Percentiles rank a stretch among this genome's conserved stretches.
These are phyloP conservation scores for Amphiura filiformis DNA, from an alignment of 35 echinoderm and acorn worm species.

Conservation along the genomic window DNA sequence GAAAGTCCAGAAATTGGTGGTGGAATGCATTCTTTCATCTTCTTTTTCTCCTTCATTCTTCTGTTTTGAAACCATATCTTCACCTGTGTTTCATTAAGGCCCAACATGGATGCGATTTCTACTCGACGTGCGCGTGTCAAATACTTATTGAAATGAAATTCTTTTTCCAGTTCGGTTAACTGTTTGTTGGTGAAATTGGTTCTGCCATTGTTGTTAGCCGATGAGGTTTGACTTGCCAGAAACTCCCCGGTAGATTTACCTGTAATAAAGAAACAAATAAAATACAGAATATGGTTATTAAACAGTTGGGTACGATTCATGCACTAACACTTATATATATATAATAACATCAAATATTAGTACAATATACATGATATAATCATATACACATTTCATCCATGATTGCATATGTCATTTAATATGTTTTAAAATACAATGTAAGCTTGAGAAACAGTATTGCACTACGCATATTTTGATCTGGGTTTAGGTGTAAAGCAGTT, in stretches of 20 bases:
- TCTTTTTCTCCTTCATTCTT: conserved; percentile 99
- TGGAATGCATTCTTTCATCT: conserved; percentile 95
- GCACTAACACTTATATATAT: too few relatives aligned
- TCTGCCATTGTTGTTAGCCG: conserved; percentile 57
- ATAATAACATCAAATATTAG: too few relatives aligned
- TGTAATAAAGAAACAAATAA: background rate
- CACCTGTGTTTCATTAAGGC: conserved; percentile 91
- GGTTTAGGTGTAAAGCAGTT: too few relatives aligned
- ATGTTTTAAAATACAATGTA: too few relatives aligned
- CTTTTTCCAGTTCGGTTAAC: conserved; percentile 97
- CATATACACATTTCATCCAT: too few relatives aligned
- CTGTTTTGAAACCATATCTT: conserved; percentile 99
- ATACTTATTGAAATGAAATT: conserved; percentile 99
- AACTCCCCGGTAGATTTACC: background rate
- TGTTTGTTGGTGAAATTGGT: conserved; percentile 99
- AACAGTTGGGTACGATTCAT: too few relatives aligned
- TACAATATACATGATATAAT: too few relatives aligned
- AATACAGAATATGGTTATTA: background rate
- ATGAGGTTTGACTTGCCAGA: background rate
- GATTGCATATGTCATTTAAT: too few relatives aligned
- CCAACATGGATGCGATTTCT: conserved; percentile 94
- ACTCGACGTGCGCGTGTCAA: conserved; percentile 89
- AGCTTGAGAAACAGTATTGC: too few relatives aligned
- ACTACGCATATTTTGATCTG: too few relatives aligned
- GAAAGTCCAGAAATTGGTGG: conserved; percentile 42